Conservation (phyloP, 2,888 invertebrate species). For the Agrilus cyanescens region DNA sequence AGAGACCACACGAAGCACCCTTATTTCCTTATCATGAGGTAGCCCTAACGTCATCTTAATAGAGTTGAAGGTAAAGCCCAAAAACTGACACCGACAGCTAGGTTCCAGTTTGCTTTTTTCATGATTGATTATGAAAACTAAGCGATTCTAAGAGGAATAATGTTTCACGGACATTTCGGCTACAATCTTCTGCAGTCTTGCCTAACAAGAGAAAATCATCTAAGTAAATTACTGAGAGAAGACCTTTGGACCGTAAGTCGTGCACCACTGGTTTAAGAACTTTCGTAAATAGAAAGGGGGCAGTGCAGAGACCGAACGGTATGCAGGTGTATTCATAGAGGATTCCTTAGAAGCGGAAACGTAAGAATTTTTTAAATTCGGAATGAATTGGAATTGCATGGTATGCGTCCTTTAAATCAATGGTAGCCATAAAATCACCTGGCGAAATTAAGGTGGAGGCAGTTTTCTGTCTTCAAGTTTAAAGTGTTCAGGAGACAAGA, state of each 20-base stretch:
- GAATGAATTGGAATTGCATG: conserved; percentile 14
- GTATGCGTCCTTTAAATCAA: conserved; percentile 16
- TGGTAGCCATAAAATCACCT: too few relatives aligned
- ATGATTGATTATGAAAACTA: conserved; percentile 15
- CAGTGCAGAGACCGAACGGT: conserved; percentile 18
- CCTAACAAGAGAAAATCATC: conserved; percentile 15
- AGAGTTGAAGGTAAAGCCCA: conserved; percentile 10
- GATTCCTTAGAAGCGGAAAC: conserved; percentile 14
- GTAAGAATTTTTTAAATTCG: conserved; percentile 13
- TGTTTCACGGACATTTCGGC: background rate
- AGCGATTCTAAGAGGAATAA: conserved; percentile 1
- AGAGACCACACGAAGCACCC: background rate
- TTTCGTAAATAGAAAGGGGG: conserved; percentile 20
- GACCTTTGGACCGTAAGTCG: conserved; percentile 7
- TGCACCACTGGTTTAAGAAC: conserved; percentile 16
- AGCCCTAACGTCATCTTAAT: background rate
- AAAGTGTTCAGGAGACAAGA: too few relatives aligned
- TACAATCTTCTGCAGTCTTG: conserved; percentile 3
- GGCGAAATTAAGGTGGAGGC: too few relatives aligned
- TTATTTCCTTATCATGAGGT: too few relatives aligned
- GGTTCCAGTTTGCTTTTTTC: conserved; percentile 11
- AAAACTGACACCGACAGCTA: conserved; percentile 8
- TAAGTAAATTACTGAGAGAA: conserved; percentile 12
- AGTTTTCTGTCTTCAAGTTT: too few relatives aligned
- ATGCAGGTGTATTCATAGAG: conserved; percentile 18